Percentiles rank a stretch among this genome's conserved stretches.
Conservation (phyloP, 1,140 invertebrate genomes). For the Lamellibrachia luymesi region DNA sequence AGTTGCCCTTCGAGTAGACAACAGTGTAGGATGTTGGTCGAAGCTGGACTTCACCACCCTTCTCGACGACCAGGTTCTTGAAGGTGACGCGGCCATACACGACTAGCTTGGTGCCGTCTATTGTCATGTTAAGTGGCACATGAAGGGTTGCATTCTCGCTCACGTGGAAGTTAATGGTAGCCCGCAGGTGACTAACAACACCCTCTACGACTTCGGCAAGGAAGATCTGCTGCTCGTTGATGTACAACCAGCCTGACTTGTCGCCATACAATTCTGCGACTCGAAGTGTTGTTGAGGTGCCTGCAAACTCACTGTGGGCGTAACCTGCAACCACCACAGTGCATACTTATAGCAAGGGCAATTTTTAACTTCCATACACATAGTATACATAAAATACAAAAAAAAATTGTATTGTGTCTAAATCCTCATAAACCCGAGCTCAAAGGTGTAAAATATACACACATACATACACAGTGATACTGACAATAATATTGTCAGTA, state of each 20-base stretch:
- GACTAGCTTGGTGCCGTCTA: slow-evolving; percentile 33
- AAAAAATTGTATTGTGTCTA: too few relatives aligned
- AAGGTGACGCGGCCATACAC: slow-evolving; percentile 39
- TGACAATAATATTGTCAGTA: too few relatives aligned
- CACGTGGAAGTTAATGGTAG: slow-evolving; percentile 38
- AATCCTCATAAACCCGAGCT: too few relatives aligned
- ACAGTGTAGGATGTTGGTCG: slow-evolving; percentile 40
- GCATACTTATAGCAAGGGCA: neutral
- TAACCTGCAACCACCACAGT: slow-evolving; percentile 32
- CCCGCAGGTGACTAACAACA: slow-evolving; percentile 29
- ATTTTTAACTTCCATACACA: neutral
- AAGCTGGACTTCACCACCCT: slow-evolving; percentile 34
- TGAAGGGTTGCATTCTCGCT: slow-evolving; percentile 35
- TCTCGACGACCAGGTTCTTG: slow-evolving; percentile 39
- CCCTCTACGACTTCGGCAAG: slow-evolving; percentile 38
- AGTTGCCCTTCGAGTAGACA: slow-evolving; percentile 33
- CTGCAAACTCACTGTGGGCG: slow-evolving; percentile 34
- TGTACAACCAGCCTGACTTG: slow-evolving; percentile 37
- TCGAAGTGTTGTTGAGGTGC: slow-evolving; percentile 24
- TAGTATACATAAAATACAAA: neutral
- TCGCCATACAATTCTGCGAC: slow-evolving; percentile 36
- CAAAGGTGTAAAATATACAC: too few relatives aligned
- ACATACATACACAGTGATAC: too few relatives aligned
- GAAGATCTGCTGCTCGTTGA: slow-evolving; percentile 34
- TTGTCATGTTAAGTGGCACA: slow-evolving; percentile 38